Evolutionary conservation across 2,797 vertebrate species (phyloP).

Genomic region (Hemitrygon akajei): DNA sequence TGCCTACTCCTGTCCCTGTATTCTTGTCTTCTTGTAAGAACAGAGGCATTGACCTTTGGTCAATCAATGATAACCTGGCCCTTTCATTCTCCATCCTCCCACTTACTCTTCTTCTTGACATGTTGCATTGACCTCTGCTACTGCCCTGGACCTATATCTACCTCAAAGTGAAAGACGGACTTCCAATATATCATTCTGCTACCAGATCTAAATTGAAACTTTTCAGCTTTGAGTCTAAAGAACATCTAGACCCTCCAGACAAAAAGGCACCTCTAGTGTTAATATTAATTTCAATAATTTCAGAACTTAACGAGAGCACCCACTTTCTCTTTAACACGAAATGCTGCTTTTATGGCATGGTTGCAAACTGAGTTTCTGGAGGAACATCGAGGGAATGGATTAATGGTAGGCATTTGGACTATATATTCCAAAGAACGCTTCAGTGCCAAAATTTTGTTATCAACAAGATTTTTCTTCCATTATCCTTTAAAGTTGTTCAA

Average conservation of each 20-base stretch:
- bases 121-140: background rate
- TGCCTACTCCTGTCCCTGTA: too few species aligned
- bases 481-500: background rate
- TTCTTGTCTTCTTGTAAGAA: background rate
- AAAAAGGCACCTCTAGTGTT: background rate
- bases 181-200: background rate
- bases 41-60: background rate
- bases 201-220: background rate
- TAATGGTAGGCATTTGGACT: background rate
- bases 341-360: background rate
- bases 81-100: background rate
- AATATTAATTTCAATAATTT: slow-evolving; percentile 16
- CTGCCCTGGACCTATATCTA: background rate
- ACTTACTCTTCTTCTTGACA: background rate
- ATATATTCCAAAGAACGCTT: background rate
- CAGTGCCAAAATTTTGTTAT: background rate
- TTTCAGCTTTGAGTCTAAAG: background rate
- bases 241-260: background rate
- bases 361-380: background rate
- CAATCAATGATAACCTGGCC: background rate
- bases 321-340: background rate
- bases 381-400: background rate
- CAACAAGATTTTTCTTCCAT: background rate
- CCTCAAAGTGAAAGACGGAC: too few species aligned
- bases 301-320: background rate